phyloP scores from a whole-genome alignment of 2,888 invertebrate genomes.

The Drosophila paramelanica region DNA sequence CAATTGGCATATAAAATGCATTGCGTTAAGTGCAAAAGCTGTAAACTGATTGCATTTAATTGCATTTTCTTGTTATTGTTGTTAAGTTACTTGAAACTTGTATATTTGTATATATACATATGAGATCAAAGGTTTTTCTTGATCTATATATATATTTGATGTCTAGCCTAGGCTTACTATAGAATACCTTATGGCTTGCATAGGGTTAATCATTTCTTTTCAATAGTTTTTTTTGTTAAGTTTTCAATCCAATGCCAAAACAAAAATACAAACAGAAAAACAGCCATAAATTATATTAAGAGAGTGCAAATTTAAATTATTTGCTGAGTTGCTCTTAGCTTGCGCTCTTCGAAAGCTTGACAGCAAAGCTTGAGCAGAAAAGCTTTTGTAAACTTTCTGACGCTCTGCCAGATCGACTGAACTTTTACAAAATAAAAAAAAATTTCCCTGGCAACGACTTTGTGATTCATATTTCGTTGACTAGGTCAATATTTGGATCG shows the following conservation, averaged over 20 bases:
- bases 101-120: slow-evolving; percentile 6
- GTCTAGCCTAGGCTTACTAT: no score
- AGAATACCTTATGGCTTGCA: slow-evolving; percentile 46
- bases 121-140: slow-evolving; percentile 1
- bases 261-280: slow-evolving; percentile 14
- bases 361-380: slow-evolving; percentile 31
- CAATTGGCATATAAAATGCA: not conserved
- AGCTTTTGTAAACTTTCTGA: slow-evolving; percentile 41
- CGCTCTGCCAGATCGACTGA: slow-evolving; percentile 28
- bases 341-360: slow-evolving; percentile 35
- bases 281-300: slow-evolving; percentile 3
- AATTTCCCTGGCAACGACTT: slow-evolving; percentile 26
- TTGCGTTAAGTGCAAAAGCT: slow-evolving; percentile 20
- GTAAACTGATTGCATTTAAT: slow-evolving; percentile 20
- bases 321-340: slow-evolving; percentile 28
- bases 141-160: not conserved
- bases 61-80: slow-evolving; percentile 28
- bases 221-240: slow-evolving; percentile 27
- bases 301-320: not conserved
- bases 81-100: not conserved
- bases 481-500: slow-evolving; percentile 71
- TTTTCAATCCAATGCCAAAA: slow-evolving; percentile 44
- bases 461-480: slow-evolving; percentile 66
- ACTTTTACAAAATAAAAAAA: slow-evolving; percentile 17
- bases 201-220: slow-evolving; percentile 48